Base-by-base conservation (phyloP, 2,113 vertebrate genomes). In the Malurus elegans region DNA sequence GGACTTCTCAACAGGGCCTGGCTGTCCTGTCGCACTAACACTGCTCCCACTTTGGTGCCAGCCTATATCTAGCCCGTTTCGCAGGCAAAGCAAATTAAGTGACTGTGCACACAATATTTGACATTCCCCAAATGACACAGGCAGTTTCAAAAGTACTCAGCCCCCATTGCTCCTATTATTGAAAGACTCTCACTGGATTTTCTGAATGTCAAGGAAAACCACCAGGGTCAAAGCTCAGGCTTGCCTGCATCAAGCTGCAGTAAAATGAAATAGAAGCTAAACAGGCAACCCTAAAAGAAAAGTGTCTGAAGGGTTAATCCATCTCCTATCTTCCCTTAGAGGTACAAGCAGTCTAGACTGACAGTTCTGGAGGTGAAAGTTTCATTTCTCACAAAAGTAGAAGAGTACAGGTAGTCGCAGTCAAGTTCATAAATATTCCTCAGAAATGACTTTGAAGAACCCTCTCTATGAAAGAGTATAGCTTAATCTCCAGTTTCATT, bases 371-470 rank as follows among this genome's bases (percentile, higher is more conserved):
- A 84, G 31, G 83, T 53, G 15, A 94, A 96, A 90, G 56, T 81
- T 94, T 94, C 67, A 84, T 93, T 86, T 88, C 75, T 83, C 72
- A 80, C 64, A 67, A 54, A 96, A 85, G 85, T n/a, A 69, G 50
- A 66, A 83, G 34, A 93, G 60, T 64, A 94, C 56, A 74, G 92
- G 51, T 74, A 96, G 74, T 28, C 88, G 64, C 56, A 96, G 85
- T 95, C 74, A 90, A 90, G 74, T 94, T 95, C 90, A 95, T 95
- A 94, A 96, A 96, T 96, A 96, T 90, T 95, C 93, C 75, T 94
- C 79, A 88, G 72, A 90, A 86, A 94, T 72, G 14, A 97, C 82
- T 93, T 88, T 90, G 94, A 96, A 93, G 95, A 94, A 94, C 60
- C 83, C 93, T 95, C 67, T 95, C 67, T 93, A 56, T 88, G 85